These are phyloP conservation scores for Lomographa bimaculata DNA, from an alignment of 2,888 invertebrate genomes.

Conservation along the genomic window DNA sequence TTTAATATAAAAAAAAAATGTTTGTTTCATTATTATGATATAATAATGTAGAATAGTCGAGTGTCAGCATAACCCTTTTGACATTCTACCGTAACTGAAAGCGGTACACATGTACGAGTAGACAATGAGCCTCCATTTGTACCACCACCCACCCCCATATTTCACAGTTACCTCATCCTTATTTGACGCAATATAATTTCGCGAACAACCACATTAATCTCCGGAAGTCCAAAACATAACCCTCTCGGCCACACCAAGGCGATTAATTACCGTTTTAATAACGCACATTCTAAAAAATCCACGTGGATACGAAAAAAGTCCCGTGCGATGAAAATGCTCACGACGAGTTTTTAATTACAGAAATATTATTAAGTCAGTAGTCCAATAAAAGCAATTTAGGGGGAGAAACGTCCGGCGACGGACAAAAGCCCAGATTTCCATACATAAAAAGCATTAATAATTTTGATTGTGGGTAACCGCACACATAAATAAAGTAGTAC, in stretches of 20 bases:
- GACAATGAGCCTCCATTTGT: slow-evolving; percentile 12
- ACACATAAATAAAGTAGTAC: slow-evolving; percentile 71
- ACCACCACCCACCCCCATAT: slow-evolving; percentile 21
- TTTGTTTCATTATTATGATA: not conserved
- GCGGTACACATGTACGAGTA: slow-evolving; percentile 1
- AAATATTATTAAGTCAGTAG: slow-evolving; percentile 76
- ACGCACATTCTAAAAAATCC: slow-evolving; percentile 45
- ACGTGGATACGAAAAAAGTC: slow-evolving; percentile 59
- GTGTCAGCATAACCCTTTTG: not conserved
- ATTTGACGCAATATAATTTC: slow-evolving; percentile 36
- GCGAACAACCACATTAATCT: slow-evolving; percentile 38
- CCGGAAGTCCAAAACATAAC: slow-evolving; percentile 30
- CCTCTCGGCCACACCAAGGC: slow-evolving; percentile 30
- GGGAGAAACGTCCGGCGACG: slow-evolving; percentile 28
- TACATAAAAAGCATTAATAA: slow-evolving; percentile 76
- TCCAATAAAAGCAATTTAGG: slow-evolving; percentile 72
- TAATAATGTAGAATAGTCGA: too few relatives aligned
- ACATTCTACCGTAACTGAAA: slow-evolving; percentile 3
- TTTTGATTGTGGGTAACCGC: slow-evolving; percentile 68
- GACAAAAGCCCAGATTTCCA: slow-evolving; percentile 71
- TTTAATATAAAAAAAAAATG: too few relatives aligned
- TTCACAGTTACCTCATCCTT: slow-evolving; percentile 27
- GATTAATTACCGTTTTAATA: slow-evolving; percentile 56
- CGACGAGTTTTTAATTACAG: slow-evolving; percentile 76
- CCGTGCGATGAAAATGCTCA: slow-evolving; percentile 59